Evolutionary conservation across 2,113 vertebrate species (phyloP).

Genomic region (Eretmodus cyanostictus): DNA sequence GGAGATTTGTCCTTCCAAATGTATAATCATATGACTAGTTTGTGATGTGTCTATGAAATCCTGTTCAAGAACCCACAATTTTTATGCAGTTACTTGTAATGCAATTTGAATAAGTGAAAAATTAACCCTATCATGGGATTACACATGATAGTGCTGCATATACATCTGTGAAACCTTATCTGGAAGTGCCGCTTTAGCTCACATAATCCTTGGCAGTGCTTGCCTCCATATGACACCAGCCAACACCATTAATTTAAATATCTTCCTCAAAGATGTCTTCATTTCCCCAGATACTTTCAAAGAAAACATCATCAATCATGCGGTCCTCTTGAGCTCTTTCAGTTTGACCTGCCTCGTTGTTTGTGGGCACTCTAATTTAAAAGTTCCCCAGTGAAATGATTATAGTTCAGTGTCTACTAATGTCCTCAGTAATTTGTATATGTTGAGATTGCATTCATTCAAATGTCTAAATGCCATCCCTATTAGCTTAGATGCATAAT

Average conservation of each 20-base stretch:
- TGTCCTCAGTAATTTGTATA: constrained; percentile 3
- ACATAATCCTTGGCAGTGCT: background rate
- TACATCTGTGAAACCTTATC: background rate
- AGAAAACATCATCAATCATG: constrained; percentile 38
- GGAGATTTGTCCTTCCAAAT: background rate
- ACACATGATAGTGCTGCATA: background rate
- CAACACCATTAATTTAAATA: constrained; percentile 9
- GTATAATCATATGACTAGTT: background rate
- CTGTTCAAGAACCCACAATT: background rate
- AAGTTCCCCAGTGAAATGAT: constrained; percentile 8
- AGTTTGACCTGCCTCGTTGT: constrained; percentile 4
- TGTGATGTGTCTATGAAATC: background rate
- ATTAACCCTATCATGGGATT: background rate
- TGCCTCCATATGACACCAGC: background rate
- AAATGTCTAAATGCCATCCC: constrained; percentile 12
- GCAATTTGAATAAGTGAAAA: background rate
- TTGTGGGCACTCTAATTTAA: background rate
- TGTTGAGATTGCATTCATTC: background rate
- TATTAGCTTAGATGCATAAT: background rate
- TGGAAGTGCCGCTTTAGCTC: background rate
- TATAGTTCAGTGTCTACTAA: background rate
- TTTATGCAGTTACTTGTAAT: background rate
- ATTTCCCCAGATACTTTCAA: background rate
- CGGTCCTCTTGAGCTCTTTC: background rate
- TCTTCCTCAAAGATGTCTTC: constrained; percentile 2